A percentile compares a stretch with the other conserved stretches of the same genome.
These are phyloP conservation scores for Recurvirostra avosetta DNA, from an alignment of 2,113 vertebrate genomes.

Conservation along the genomic window DNA sequence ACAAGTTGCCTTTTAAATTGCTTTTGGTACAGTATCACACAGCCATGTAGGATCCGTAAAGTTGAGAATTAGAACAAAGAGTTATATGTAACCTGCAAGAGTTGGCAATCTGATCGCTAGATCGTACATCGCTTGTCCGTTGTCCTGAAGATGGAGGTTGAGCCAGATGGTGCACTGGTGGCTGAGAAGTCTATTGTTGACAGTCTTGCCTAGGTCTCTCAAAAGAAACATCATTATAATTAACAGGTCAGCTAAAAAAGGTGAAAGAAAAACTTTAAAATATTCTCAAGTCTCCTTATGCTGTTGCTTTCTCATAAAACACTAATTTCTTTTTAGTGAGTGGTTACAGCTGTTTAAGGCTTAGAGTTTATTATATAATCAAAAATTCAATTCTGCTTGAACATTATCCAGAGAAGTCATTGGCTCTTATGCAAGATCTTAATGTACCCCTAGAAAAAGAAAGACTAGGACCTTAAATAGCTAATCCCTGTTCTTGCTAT, in stretches of 20 bases:
- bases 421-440: background rate
- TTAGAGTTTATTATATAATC: background rate
- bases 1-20: background rate
- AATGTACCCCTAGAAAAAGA: background rate
- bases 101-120: background rate
- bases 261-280: background rate
- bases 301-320: background rate
- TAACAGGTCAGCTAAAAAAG: background rate
- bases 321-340: background rate
- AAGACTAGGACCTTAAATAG: background rate
- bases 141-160: background rate
- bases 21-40: background rate
- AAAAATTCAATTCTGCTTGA: background rate
- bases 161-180: no score
- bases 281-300: background rate
- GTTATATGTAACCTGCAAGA: background rate
- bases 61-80: background rate
- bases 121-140: background rate
- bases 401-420: background rate
- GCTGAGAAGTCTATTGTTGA: background rate
- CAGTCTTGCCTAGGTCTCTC: background rate
- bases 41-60: background rate
- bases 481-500: background rate
- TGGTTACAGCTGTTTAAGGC: background rate
- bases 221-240: background rate